These are phyloP conservation scores for Drosophila orena DNA, from an alignment of 1,140 invertebrate species.

Conservation along the genomic window DNA sequence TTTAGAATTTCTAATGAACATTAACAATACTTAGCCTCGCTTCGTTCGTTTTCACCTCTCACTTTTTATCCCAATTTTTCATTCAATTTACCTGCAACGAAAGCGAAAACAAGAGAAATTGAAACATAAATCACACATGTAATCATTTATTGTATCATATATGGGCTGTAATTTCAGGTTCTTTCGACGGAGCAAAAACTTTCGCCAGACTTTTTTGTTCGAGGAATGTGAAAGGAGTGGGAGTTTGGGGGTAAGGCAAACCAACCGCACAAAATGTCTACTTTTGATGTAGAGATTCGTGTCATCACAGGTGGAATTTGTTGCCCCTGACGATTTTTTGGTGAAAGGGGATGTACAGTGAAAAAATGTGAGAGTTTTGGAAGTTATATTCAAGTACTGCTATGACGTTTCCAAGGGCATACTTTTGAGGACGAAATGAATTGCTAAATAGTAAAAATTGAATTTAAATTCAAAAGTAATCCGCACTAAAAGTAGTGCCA, in stretches of 20 bases:
- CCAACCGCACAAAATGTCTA: constrained; percentile 26
- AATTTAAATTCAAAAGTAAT: too few relatives aligned
- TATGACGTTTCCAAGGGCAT: too few relatives aligned
- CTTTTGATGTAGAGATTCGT: constrained; percentile 44
- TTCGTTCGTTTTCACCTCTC: not conserved
- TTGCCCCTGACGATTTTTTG: constrained; percentile 24
- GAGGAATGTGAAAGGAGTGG: not conserved
- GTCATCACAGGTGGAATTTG: constrained; percentile 43
- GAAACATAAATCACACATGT: constrained; percentile 30
- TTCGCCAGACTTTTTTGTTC: constrained; percentile 5
- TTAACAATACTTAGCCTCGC: constrained; percentile 7
- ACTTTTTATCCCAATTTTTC: constrained; percentile 4
- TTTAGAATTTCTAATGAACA: too few relatives aligned
- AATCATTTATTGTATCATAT: constrained; percentile 28
- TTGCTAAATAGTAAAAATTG: too few relatives aligned
- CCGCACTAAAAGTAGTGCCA: too few relatives aligned
- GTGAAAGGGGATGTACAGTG: not conserved
- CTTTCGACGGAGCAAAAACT: constrained; percentile 9
- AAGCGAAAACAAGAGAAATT: not conserved
- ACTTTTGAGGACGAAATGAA: too few relatives aligned
- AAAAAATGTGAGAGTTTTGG: not conserved
- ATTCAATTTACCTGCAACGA: constrained; percentile 32
- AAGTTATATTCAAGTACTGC: too few relatives aligned
- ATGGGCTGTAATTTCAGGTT: constrained; percentile 11
- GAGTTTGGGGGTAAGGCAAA: not conserved